Evolutionary conservation across 2,113 vertebrate genomes (phyloP), one percentile per base, ranked within the genome.

Genomic region (Capreolus pygargus): DNA sequence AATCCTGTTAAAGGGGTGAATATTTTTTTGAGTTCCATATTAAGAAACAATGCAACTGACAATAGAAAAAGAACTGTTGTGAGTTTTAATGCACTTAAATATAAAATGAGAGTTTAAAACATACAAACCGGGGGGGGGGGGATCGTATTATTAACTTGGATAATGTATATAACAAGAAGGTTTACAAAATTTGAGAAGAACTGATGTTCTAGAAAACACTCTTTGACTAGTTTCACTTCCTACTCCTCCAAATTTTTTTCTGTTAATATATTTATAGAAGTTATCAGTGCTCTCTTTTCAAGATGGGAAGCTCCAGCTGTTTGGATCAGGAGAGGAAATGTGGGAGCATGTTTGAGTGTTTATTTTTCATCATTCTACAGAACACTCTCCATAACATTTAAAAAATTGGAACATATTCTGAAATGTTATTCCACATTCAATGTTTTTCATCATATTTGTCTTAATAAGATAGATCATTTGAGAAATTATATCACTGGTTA

Each of bases 241-340:
- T 99, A 99, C 99, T 33, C 99, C 99, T 98, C 99, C 99, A 47
- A 99, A 99, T 99, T 86, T 99, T 99, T 17, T 99, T 99, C 27
- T 39, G 67, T 74, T 74, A 70, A 39, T 70, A 70, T 74, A 25
- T 52, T 99, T 98, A 28, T 99, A 99, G 96, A 99, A 99, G 64
- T 99, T 99, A 98, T 99, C 99, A 52, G 99, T 99, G 1, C 99
- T 98, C n/a, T 99, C 99, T 96, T 99, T 87, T 99, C 99, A 43
- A 99, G 98, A 96, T 99, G 99, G 28, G 99, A 99, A 86, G 99
- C 99, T 93, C 99, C 99, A 92, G 99, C 99, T 93, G 99, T 98
- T 97, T 99, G 99, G 43, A 99, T 98, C 12, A 19, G 30, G 17
- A 87, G 39, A 85, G 25, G 19, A 84, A 88, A 58, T 28, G 1